These are phyloP conservation scores for Drosophila simulans DNA, from an alignment of 1,140 invertebrate genomes.

Conservation along the genomic window DNA sequence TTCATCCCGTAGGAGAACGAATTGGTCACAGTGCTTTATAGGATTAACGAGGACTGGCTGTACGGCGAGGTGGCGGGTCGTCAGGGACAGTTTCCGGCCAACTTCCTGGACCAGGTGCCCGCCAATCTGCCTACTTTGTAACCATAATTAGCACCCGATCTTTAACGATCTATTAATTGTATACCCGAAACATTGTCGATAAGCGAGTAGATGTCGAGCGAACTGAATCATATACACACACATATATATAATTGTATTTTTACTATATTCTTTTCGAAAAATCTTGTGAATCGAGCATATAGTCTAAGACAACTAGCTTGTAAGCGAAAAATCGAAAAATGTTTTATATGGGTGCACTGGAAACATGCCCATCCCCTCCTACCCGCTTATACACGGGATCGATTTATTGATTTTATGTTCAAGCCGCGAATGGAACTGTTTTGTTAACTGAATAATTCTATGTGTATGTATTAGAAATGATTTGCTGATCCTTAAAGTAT, in stretches of 20 bases:
- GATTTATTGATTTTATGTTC: constrained; percentile 36
- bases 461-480: constrained; percentile 30
- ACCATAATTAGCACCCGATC: constrained; percentile 3
- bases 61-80: constrained; percentile 89
- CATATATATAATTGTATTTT: constrained; percentile 54
- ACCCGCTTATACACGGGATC: constrained; percentile 13
- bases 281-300: constrained; percentile 29
- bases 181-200: constrained; percentile 47
- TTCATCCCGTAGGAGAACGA: constrained; percentile 85
- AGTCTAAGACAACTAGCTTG: constrained; percentile 35
- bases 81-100: constrained; percentile 92
- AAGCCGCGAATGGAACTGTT: constrained; percentile 21
- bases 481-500: constrained; percentile 43
- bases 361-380: constrained; percentile 16
- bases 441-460: constrained; percentile 21
- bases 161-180: constrained; percentile 31
- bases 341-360: constrained; percentile 32
- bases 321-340: constrained; percentile 23
- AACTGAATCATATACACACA: constrained; percentile 70
- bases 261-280: constrained; percentile 47
- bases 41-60: constrained; percentile 92
- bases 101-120: constrained; percentile 90
- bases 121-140: constrained; percentile 73
- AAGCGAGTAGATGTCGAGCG: constrained; percentile 50
- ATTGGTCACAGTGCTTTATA: constrained; percentile 89